A percentile compares a stretch with the other conserved stretches of the same genome.
Conservation (phyloP, 2,113 vertebrate species). For the Salvator merianae region DNA sequence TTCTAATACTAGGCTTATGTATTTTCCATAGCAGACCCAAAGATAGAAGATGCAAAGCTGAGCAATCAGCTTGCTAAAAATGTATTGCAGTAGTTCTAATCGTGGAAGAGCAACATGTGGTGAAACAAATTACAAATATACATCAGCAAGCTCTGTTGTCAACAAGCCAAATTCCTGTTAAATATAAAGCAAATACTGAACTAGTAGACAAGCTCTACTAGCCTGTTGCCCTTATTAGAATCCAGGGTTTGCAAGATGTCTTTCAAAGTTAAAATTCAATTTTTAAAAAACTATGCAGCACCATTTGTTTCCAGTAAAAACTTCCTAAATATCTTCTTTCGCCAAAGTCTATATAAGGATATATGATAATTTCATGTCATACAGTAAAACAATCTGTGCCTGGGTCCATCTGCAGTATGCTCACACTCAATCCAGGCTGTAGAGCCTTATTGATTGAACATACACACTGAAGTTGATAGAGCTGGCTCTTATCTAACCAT, state of each 20-base stretch:
- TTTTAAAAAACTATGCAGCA: background rate
- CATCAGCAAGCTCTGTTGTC: background rate
- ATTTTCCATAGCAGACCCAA: background rate
- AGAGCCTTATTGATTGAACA: background rate
- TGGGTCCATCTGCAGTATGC: background rate
- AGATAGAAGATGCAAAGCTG: background rate
- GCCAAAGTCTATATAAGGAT: background rate
- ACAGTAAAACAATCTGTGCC: background rate
- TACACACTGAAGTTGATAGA: background rate
- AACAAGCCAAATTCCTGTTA: background rate
- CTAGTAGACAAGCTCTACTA: background rate
- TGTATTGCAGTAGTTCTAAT: conserved; percentile 6
- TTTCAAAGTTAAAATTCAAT: background rate
- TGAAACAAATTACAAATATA: background rate
- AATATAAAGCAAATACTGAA: background rate
- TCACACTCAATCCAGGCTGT: background rate
- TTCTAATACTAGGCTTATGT: background rate
- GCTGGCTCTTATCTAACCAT: background rate
- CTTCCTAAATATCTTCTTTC: background rate
- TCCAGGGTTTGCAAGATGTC: background rate
- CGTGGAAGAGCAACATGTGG: background rate
- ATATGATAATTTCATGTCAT: background rate
- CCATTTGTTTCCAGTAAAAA: background rate
- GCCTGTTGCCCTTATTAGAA: background rate
- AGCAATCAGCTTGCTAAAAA: background rate